Evolutionary conservation across 1,140 invertebrate species (phyloP).

Genomic region (Lineus longissimus): DNA sequence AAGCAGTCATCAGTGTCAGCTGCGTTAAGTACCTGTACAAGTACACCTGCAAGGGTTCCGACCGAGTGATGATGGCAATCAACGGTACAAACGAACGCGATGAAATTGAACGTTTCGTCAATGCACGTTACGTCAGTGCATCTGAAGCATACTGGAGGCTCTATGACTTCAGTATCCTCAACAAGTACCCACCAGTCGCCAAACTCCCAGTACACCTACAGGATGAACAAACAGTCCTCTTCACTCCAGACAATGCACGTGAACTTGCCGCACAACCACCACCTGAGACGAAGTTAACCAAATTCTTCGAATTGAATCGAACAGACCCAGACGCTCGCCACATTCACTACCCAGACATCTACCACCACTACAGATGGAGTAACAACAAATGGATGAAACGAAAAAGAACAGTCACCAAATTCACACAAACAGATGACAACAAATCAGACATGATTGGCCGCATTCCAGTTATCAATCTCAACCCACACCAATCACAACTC

Average conservation of each 20-base stretch:
- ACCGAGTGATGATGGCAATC: background rate
- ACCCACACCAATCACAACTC: background rate
- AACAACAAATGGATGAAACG: constrained; percentile 9
- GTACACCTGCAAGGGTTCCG: background rate
- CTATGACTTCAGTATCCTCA: constrained; percentile 40
- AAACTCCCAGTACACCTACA: constrained; percentile 56
- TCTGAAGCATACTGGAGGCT: constrained; percentile 37
- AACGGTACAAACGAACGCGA: background rate
- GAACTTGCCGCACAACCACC: constrained; percentile 32
- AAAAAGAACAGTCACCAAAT: background rate
- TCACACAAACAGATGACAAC: background rate
- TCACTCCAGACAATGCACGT: constrained; percentile 19
- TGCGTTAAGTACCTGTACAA: constrained; percentile 18
- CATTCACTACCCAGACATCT: constrained; percentile 34
- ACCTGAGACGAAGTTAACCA: constrained; percentile 48
- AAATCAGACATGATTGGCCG: background rate
- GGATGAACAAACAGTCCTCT: constrained; percentile 53
- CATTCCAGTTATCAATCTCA: background rate
- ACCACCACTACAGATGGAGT: constrained; percentile 42
- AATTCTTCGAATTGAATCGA: constrained; percentile 48
- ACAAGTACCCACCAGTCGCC: constrained; percentile 39
- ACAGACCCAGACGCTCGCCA: constrained; percentile 34
- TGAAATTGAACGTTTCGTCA: constrained; percentile 15
- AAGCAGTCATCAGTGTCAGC: background rate
- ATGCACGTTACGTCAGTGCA: constrained; percentile 30